These are phyloP conservation scores for Xenopus tropicalis DNA, from an alignment of 2,113 vertebrate genomes.

Conservation along the genomic window UCB_Xtro_10.0 CM004443.2:49981001-49981500, in stretches of 20 bases:
- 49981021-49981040: constrained; percentile 96
- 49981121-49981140: constrained; percentile 89
- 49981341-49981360: too few species aligned
- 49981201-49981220: too few species aligned
- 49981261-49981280: too few species aligned
- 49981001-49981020: constrained; percentile 91
- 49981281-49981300: too few species aligned
- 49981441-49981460: constrained; percentile 97
- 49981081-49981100: constrained; percentile 98
- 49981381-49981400: constrained; percentile 97
- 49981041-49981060: constrained; percentile 98
- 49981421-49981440: constrained; percentile 96
- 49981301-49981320: too few species aligned
- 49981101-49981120: constrained; percentile 97
- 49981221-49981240: too few species aligned
- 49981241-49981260: too few species aligned
- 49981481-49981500: neutral
- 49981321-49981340: too few species aligned
- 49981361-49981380: constrained; percentile 90
- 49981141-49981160: constrained; percentile 8
- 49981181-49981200: too few species aligned
- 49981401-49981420: constrained; percentile 97
- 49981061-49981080: constrained; percentile 92
- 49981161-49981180: neutral
- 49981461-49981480: constrained; percentile 81